A percentile compares a stretch with the other conserved stretches of the same genome.
Evolutionary conservation across 1,140 invertebrate genomes (phyloP).

Genomic region (Brachionus asplanchnoidis): DNA sequence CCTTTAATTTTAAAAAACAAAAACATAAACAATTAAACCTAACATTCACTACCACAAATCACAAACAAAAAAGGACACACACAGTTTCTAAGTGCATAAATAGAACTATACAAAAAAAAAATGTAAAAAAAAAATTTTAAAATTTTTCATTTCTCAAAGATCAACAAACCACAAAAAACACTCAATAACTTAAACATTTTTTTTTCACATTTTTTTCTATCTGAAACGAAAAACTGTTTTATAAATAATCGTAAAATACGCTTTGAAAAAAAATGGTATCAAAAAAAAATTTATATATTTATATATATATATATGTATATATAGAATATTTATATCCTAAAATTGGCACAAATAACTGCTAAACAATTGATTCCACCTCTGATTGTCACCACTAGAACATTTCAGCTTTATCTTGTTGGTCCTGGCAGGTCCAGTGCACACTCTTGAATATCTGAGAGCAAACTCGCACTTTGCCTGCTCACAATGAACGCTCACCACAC

Average conservation of each 20-base stretch:
- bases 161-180: not conserved
- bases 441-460: not conserved
- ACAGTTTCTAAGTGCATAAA: constrained; percentile 10
- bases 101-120: constrained; percentile 36
- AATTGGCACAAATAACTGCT: not conserved
- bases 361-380: constrained; percentile 9
- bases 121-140: not conserved
- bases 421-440: not conserved
- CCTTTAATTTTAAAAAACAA: not conserved
- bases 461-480: not conserved
- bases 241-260: constrained; percentile 17
- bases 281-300: not conserved
- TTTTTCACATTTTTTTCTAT: not conserved
- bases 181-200: not conserved
- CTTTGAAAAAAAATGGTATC: constrained; percentile 26
- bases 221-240: constrained; percentile 2
- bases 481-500: not conserved
- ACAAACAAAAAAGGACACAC: constrained; percentile 14
- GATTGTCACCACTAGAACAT: constrained; percentile 6
- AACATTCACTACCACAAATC: not conserved
- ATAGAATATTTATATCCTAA: not conserved
- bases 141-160: not conserved
- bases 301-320: not conserved
- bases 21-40: not conserved
- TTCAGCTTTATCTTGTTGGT: not conserved